Evolutionary conservation across 2,797 vertebrate genomes (phyloP).

Genomic region (Sus cebifrons): DNA sequence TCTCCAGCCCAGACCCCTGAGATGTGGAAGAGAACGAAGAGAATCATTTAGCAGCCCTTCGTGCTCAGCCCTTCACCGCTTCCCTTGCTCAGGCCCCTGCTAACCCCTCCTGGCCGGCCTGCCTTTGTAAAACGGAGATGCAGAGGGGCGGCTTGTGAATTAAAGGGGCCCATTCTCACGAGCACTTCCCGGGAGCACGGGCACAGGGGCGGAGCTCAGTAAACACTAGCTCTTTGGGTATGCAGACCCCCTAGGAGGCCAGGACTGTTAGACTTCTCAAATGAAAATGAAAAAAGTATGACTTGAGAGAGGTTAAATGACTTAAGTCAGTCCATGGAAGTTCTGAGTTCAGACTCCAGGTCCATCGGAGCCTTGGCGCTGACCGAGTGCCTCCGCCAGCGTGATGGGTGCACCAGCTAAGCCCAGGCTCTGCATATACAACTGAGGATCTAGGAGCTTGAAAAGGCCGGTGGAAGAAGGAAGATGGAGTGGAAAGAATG

Average conservation of each 20-base stretch:
- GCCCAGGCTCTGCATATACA: rapidly evolving
- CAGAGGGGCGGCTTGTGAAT: not conserved
- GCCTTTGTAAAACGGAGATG: not conserved
- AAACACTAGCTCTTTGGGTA: not conserved
- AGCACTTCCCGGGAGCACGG: not conserved
- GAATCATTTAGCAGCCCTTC: not conserved
- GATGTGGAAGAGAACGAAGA: not conserved
- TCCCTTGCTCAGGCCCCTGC: not conserved
- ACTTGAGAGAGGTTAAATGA: not conserved
- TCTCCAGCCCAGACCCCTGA: not conserved
- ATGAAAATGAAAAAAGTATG: not conserved
- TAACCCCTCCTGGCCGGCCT: too few species aligned
- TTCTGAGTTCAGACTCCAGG: not conserved
- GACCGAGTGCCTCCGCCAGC: too few species aligned
- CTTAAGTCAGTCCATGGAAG: not conserved
- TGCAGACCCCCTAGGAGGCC: not conserved
- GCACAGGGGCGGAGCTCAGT: not conserved
- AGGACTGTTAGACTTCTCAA: not conserved
- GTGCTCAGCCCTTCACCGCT: not conserved
- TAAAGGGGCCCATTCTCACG: not conserved
- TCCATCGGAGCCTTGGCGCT: not conserved
- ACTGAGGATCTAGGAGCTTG: not conserved
- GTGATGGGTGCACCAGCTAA: not conserved
- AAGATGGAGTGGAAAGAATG: not conserved
- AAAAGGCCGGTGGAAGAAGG: not conserved